Evolutionary conservation across 2,113 vertebrate genomes (phyloP).

Genomic region (Tachuris rubrigastra): DNA sequence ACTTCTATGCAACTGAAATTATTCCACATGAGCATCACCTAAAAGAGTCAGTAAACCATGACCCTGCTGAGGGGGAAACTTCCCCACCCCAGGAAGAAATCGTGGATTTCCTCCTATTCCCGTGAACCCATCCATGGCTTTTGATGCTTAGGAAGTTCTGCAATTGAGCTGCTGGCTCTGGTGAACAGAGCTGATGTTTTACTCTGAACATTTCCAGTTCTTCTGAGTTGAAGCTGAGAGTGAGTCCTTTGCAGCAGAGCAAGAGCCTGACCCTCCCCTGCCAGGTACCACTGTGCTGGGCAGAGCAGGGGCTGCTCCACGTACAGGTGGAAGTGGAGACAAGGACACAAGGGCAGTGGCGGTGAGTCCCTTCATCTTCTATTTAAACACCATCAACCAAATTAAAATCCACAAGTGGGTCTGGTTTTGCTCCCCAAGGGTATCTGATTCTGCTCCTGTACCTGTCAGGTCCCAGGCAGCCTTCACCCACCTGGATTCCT

Average conservation of each 20-base stretch:
- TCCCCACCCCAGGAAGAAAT: neutral
- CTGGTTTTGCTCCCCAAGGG: neutral
- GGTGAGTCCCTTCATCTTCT: neutral
- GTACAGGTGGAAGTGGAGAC: accelerated
- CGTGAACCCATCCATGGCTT: neutral
- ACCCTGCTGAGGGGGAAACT: neutral
- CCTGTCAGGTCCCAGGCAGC: neutral
- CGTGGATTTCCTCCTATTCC: neutral
- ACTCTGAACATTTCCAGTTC: neutral
- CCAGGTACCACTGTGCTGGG: neutral
- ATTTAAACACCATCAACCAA: neutral
- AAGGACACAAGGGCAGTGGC: neutral
- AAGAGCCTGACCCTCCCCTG: neutral
- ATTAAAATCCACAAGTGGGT: neutral
- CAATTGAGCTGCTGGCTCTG: neutral
- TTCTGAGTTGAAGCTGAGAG: neutral
- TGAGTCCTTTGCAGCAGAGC: neutral
- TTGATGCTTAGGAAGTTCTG: neutral
- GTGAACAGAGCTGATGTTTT: neutral
- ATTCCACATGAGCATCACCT: neutral
- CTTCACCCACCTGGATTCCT: neutral
- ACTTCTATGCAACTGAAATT: neutral
- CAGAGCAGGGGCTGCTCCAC: neutral
- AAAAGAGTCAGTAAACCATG: neutral
- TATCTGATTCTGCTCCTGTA: neutral